phyloP scores from a whole-genome alignment of 2,888 invertebrate species.

The Drosophila atripex region DNA sequence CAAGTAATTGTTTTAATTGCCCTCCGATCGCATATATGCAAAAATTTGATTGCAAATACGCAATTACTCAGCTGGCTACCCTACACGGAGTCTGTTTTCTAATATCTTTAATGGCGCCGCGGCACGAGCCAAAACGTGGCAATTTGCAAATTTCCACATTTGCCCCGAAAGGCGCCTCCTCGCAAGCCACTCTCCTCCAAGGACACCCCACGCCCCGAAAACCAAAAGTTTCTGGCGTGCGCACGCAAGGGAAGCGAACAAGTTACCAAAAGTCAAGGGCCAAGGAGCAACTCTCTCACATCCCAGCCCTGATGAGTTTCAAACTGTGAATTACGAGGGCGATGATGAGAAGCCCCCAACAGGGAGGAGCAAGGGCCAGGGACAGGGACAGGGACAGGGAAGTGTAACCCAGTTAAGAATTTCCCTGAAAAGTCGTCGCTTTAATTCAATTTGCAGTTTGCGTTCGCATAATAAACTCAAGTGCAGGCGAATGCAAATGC shows the following conservation, averaged over 20 bases:
- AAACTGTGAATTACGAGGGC: slow-evolving; percentile 50
- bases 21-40: slow-evolving; percentile 40
- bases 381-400: background rate
- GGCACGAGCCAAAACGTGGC: slow-evolving; percentile 28
- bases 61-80: slow-evolving; percentile 24
- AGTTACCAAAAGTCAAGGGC: slow-evolving; percentile 21
- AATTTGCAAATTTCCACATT: slow-evolving; percentile 38
- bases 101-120: slow-evolving; percentile 31
- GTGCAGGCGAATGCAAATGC: slow-evolving; percentile 54
- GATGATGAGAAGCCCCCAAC: slow-evolving; percentile 19
- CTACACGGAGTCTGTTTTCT: slow-evolving; percentile 16
- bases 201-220: slow-evolving; percentile 45
- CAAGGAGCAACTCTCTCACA: slow-evolving; percentile 35
- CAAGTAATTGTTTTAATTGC: slow-evolving; percentile 56
- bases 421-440: slow-evolving; percentile 49
- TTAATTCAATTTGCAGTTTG: slow-evolving; percentile 74
- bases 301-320: slow-evolving; percentile 63
- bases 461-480: slow-evolving; percentile 47
- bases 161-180: slow-evolving; percentile 18
- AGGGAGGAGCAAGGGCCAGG: slow-evolving; percentile 20
- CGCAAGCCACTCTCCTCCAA: background rate
- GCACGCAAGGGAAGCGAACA: slow-evolving; percentile 60
- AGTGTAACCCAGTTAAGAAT: slow-evolving; percentile 41
- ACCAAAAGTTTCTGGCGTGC: slow-evolving; percentile 53
- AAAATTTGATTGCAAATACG: slow-evolving; percentile 41